Evolutionary conservation across 2,888 invertebrate species (phyloP).

Genomic region (Drosophila algonquin): DNA sequence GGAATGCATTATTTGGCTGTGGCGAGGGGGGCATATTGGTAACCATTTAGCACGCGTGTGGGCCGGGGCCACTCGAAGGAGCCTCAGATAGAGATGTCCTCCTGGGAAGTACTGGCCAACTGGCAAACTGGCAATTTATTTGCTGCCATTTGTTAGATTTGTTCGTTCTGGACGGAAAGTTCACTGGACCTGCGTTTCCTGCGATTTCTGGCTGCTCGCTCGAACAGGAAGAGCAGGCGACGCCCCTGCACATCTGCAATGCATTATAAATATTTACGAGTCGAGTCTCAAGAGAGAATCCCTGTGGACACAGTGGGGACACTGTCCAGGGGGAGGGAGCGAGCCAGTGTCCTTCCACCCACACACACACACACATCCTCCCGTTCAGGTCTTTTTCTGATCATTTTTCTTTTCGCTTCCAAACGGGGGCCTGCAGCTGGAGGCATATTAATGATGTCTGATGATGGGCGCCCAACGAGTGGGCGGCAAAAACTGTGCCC

Average conservation of each 20-base stretch:
- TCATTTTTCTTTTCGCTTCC: constrained; percentile 40
- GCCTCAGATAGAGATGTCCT: constrained; percentile 25
- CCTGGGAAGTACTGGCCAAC: background rate
- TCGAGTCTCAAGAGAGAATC: constrained; percentile 33
- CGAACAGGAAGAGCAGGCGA: background rate
- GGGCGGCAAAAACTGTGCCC: constrained; percentile 31
- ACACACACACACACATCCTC: constrained; percentile 12
- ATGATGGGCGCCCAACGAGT: constrained; percentile 38
- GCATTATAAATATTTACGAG: constrained; percentile 62
- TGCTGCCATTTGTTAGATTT: constrained; percentile 30
- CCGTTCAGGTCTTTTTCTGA: constrained; percentile 40
- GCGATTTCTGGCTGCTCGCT: too few relatives aligned
- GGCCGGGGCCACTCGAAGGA: constrained; percentile 8
- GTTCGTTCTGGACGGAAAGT: too few relatives aligned
- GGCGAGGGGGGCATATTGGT: constrained; percentile 39
- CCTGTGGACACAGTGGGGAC: constrained; percentile 7
- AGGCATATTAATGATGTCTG: constrained; percentile 56
- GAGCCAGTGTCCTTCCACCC: constrained; percentile 14
- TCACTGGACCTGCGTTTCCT: background rate
- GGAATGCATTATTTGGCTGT: constrained; percentile 51
- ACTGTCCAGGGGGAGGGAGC: constrained; percentile 7
- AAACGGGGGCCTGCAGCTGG: constrained; percentile 5
- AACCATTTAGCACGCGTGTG: constrained; percentile 54
- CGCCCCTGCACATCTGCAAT: constrained; percentile 32
- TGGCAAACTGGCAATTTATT: constrained; percentile 15